Base-by-base conservation (phyloP, 30 jellyfish, hydroid and myxozoan species). In the Thelohanellus kitauei region DNA sequence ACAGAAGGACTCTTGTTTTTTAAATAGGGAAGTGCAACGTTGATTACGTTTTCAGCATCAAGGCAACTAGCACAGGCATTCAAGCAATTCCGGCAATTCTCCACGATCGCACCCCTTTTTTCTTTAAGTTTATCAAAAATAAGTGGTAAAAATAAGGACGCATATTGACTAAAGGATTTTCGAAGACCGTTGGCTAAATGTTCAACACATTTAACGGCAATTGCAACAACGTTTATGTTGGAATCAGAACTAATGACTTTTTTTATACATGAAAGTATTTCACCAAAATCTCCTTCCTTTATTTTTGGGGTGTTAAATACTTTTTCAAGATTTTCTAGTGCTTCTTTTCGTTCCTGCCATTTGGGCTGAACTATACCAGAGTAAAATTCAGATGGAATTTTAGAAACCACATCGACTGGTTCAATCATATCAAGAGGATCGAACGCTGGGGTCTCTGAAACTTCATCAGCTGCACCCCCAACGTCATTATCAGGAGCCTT, bases 331-430 rank as follows among this genome's bases (percentile, higher is more conserved):
- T 44, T 52, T 53, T 75, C 95, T 16, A 75, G 57, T 23, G 95
- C 84, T 32, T 64, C 89, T 41, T 55, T 75, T 53, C 95, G 24
- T 20, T 61, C 88, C 30, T 80, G 84, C 95, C 95, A 75, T 31
- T 75, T 75, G 10, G 35, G n/a, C n/a, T 27, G 10, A 27, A 75
- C 89, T 24, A 75, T 44, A 50, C 52, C 56, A 27, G 66, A 84
- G 64, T 30, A 75, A 25, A 75, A 75, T 40, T 56, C 85, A 44
- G 56, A 62, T 2, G 93, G 85, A 24, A 75, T 38, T 21, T 22
- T 45, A 10, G 85, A 53, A 19, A 75, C 39, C 21, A 75, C 66
- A 29, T 75, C 93, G 15, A 75, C 86, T 13, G 93, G 65, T 37
- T 75, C 93, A 54, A 64, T 33, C 39, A 75, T 32, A 21, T 75